Percentiles rank a stretch among this genome's conserved stretches.
phyloP scores from a whole-genome alignment of 2,797 vertebrate species.

The Notamacropus eugenii region DNA sequence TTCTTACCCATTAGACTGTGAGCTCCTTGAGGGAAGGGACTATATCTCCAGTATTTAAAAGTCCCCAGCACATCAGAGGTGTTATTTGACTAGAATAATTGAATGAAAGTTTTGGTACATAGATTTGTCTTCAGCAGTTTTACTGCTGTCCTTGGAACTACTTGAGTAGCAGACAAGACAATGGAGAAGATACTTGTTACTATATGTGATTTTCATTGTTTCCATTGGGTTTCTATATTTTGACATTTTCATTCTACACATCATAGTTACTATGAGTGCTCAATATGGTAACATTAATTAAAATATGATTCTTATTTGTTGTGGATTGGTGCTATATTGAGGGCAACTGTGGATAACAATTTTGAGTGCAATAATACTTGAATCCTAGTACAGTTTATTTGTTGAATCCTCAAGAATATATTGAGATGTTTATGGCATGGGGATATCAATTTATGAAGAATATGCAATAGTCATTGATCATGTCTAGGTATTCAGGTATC shows the following conservation, averaged over 20 bases:
- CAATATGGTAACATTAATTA: neutral
- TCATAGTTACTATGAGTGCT: neutral
- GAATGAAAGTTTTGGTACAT: neutral
- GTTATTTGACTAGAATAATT: neutral
- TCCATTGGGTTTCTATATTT: neutral
- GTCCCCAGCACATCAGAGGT: neutral
- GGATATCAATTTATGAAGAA: neutral
- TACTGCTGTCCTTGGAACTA: neutral
- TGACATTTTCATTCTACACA: neutral
- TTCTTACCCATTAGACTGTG: neutral
- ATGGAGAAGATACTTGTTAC: neutral
- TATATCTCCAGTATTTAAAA: neutral
- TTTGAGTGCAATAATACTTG: neutral
- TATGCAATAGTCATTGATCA: neutral
- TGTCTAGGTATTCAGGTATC: neutral
- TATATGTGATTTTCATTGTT: neutral
- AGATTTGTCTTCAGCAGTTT: neutral
- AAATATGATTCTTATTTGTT: neutral
- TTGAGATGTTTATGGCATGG: neutral
- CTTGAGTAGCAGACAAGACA: neutral
- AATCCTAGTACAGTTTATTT: neutral
- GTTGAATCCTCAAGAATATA: neutral
- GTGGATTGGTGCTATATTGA: neutral
- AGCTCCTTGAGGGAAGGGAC: neutral
- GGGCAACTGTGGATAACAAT: neutral